A percentile compares a stretch with the other conserved stretches of the same genome.
Conservation (phyloP, 2,113 vertebrate genomes). For the Bucco capensis region DNA sequence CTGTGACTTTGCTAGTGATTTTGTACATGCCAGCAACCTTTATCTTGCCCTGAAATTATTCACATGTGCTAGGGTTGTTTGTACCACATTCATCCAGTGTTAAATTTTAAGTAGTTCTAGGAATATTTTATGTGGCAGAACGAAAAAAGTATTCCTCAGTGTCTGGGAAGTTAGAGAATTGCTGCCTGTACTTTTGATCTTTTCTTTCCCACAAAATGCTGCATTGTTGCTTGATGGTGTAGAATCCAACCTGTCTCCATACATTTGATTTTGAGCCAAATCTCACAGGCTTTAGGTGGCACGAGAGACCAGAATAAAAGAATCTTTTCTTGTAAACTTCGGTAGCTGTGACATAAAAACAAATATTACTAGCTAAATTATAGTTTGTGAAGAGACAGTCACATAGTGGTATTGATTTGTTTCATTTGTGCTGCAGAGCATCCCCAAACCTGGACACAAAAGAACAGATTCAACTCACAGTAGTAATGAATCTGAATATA, state of each 20-base stretch:
- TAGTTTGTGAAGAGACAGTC: not conserved
- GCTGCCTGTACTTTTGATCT: not conserved
- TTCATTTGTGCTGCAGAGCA: slow-evolving; percentile 71
- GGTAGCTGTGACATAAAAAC: not conserved
- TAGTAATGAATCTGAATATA: slow-evolving; percentile 97
- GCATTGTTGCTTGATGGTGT: not conserved
- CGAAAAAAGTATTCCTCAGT: not conserved
- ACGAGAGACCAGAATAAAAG: not conserved
- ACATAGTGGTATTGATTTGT: not conserved
- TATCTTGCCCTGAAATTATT: not conserved
- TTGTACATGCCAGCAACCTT: rapidly evolving
- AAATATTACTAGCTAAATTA: not conserved
- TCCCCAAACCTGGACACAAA: slow-evolving; percentile 90
- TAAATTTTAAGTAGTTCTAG: not conserved
- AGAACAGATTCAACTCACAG: slow-evolving; percentile 97
- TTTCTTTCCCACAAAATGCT: not conserved
- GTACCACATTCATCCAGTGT: not conserved
- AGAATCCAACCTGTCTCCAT: not conserved
- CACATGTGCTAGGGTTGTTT: not conserved
- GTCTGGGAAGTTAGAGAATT: not conserved
- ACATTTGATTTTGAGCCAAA: not conserved
- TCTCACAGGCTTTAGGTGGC: not conserved
- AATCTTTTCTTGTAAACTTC: not conserved
- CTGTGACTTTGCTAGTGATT: not conserved
- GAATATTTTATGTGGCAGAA: not conserved